Evolutionary conservation across 2,888 invertebrate genomes (phyloP).

Genomic region (Nyleta sp.): DNA sequence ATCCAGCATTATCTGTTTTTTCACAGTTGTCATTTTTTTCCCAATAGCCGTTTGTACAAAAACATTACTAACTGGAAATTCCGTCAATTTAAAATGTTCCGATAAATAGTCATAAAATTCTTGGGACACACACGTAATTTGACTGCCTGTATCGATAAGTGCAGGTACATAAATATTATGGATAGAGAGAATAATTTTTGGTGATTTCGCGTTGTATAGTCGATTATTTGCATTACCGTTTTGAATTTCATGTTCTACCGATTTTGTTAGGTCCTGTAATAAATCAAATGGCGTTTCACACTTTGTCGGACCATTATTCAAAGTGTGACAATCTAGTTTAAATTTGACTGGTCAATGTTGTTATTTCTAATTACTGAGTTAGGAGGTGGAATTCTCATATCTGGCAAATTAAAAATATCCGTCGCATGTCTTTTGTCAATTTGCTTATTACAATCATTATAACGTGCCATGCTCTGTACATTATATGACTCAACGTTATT

Average conservation of each 20-base stretch:
- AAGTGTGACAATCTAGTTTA: not conserved
- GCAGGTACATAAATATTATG: constrained; percentile 2
- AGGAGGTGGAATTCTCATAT: not conserved
- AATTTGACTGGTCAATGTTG: not conserved
- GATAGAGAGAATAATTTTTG: not conserved
- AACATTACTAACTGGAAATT: constrained; percentile 17
- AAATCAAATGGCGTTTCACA: not conserved
- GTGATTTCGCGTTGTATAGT: not conserved
- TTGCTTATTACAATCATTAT: no score
- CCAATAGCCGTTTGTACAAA: constrained; percentile 20
- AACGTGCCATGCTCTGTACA: not conserved
- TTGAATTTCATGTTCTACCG: not conserved
- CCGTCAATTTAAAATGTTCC: constrained; percentile 7
- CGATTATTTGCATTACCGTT: not conserved
- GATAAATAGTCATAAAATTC: constrained; percentile 20
- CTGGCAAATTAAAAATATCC: not conserved
- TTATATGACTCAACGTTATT: not conserved
- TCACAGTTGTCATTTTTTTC: constrained; percentile 20
- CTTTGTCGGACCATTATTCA: constrained; percentile 3
- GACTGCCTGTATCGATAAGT: constrained; percentile 19
- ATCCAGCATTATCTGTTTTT: constrained; percentile 26
- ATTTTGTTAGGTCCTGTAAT: not conserved
- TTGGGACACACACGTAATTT: constrained; percentile 11
- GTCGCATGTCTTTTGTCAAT: no score
- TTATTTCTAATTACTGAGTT: not conserved